These are phyloP conservation scores for Leptogaster cylindrica DNA, from an alignment of 2,888 invertebrate genomes.

Conservation along the genomic window DNA sequence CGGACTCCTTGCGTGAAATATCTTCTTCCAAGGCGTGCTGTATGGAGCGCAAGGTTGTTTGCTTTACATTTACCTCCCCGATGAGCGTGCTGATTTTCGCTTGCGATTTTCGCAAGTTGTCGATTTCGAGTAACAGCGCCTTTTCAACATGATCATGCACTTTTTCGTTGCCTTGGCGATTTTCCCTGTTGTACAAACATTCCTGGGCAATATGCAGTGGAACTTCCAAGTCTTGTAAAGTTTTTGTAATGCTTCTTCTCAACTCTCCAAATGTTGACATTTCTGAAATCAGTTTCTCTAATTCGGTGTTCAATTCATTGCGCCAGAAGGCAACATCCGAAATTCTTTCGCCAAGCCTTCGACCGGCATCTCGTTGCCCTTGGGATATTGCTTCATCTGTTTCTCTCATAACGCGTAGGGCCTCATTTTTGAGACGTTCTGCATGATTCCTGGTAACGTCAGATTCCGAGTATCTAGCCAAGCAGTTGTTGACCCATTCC, in stretches of 20 bases:
- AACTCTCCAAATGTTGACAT: slow-evolving; percentile 74
- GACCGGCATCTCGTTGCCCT: slow-evolving; percentile 83
- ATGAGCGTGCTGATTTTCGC: slow-evolving; percentile 77
- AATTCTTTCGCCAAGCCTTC: slow-evolving; percentile 87
- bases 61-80: slow-evolving; percentile 72
- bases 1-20: slow-evolving; percentile 85
- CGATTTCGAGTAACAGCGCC: slow-evolving; percentile 82
- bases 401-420: slow-evolving; percentile 77
- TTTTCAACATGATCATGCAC: slow-evolving; percentile 92
- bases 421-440: slow-evolving; percentile 80
- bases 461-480: slow-evolving; percentile 80
- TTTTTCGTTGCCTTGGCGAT: slow-evolving; percentile 84
- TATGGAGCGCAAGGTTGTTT: slow-evolving; percentile 77
- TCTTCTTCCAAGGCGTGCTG: slow-evolving; percentile 90
- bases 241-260: slow-evolving; percentile 72
- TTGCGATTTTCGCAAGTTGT: slow-evolving; percentile 79
- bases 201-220: slow-evolving; percentile 93
- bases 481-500: slow-evolving; percentile 90
- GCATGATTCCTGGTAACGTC: slow-evolving; percentile 84
- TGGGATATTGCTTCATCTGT: slow-evolving; percentile 79
- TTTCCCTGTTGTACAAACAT: slow-evolving; percentile 90
- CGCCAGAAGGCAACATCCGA: slow-evolving; percentile 94
- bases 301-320: slow-evolving; percentile 83
- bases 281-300: slow-evolving; percentile 84
- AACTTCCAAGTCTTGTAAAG: slow-evolving; percentile 81